These are phyloP conservation scores for Biston betularia DNA, from an alignment of 2,888 invertebrate genomes.

Conservation along the genomic window DNA sequence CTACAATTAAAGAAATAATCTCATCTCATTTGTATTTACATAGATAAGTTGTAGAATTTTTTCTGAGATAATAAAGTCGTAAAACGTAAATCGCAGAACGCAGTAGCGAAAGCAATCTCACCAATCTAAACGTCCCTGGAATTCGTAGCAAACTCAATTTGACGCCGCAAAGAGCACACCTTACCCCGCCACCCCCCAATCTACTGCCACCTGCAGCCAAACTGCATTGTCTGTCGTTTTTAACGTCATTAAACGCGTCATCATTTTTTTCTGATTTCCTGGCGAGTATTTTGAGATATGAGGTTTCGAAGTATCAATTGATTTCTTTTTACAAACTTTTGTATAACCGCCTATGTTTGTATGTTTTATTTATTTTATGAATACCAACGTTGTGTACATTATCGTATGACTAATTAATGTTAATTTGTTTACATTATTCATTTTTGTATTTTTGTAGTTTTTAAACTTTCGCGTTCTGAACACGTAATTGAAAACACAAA, in stretches of 20 bases:
- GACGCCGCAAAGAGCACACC: conserved; percentile 54
- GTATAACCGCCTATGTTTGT: too few species aligned
- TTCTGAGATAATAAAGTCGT: conserved; percentile 9
- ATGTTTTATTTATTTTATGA: too few species aligned
- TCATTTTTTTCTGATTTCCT: conserved; percentile 20
- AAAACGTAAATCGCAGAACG: conserved; percentile 42
- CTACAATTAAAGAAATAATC: neutral
- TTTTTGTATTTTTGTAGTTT: too few species aligned
- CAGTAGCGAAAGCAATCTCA: conserved; percentile 48
- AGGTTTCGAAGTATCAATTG: neutral
- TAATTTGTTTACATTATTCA: too few species aligned
- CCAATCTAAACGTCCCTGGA: conserved; percentile 52
- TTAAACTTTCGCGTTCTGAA: too few species aligned
- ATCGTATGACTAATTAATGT: too few species aligned
- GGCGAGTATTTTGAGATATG: neutral
- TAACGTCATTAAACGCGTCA: conserved; percentile 35
- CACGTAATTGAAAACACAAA: too few species aligned
- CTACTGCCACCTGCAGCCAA: conserved; percentile 25
- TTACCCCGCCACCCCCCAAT: conserved; percentile 24
- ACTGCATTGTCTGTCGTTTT: conserved; percentile 48
- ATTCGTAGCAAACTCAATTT: conserved; percentile 62
- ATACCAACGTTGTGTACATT: too few species aligned
- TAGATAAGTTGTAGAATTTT: neutral
- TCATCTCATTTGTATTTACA: neutral
- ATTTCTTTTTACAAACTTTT: too few species aligned